Evolutionary conservation across 2,113 vertebrate genomes (phyloP).

Genomic region (Naja naja): DNA sequence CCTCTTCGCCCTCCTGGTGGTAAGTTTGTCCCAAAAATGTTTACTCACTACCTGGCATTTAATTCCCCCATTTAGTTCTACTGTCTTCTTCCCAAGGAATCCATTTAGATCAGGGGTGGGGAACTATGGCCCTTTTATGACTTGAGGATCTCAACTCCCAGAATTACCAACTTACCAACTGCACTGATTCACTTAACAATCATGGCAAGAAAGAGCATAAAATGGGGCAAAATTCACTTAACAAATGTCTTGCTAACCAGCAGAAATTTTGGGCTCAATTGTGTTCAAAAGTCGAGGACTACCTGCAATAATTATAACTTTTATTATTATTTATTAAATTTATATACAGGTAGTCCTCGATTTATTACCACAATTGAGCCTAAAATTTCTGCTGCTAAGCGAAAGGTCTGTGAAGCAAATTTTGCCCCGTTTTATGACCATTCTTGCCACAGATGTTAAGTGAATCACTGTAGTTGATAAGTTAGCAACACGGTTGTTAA

Average conservation of each 20-base stretch:
- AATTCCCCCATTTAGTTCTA: background rate
- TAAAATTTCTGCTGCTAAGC: too few species aligned
- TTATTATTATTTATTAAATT: background rate
- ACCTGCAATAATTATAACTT: background rate
- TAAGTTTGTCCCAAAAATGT: background rate
- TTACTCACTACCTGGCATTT: background rate
- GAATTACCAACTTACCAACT: background rate
- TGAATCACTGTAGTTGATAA: too few species aligned
- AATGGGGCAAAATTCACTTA: background rate
- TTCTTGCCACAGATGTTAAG: too few species aligned
- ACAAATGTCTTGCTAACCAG: background rate
- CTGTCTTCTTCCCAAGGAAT: background rate
- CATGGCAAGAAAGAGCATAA: background rate
- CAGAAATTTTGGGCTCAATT: background rate
- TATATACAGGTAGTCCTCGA: background rate
- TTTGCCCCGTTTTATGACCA: too few species aligned
- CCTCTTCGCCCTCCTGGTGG: conserved; percentile 56
- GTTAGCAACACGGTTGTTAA: too few species aligned
- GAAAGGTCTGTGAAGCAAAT: too few species aligned
- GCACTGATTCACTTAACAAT: background rate
- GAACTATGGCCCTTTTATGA: background rate
- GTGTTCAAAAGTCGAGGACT: background rate
- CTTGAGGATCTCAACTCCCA: background rate
- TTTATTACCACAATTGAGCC: too few species aligned
- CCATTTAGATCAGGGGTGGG: background rate